Percentiles rank a stretch among this genome's conserved stretches.
Conservation (phyloP, 2,888 invertebrate species). For the Drosophila gaucha region DNA sequence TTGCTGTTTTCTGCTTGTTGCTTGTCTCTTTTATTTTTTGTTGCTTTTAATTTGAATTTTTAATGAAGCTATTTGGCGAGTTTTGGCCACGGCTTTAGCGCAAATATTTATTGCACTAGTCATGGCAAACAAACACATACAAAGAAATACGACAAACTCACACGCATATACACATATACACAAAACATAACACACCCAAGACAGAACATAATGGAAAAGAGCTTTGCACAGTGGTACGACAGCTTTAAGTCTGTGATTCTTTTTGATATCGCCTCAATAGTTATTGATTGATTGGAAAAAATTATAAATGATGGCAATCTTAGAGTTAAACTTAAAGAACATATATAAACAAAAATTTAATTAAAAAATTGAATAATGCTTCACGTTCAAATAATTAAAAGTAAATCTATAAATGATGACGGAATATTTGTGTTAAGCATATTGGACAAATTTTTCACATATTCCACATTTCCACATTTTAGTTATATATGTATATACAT, state of each 20-base stretch:
- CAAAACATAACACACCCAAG: conserved; percentile 37
- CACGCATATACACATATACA: conserved; percentile 17
- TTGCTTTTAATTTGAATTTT: conserved; percentile 64
- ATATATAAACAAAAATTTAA: too few species aligned
- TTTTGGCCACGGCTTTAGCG: conserved; percentile 64
- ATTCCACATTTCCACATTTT: neutral
- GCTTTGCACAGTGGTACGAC: conserved; percentile 61
- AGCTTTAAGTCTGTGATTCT: neutral
- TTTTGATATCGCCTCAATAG: neutral
- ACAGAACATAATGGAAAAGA: conserved; percentile 39
- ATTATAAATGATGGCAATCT: neutral
- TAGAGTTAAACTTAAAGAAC: neutral
- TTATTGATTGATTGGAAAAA: neutral
- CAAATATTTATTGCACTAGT: conserved; percentile 77
- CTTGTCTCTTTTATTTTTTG: conserved; percentile 38
- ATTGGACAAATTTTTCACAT: neutral
- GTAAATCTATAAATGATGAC: neutral
- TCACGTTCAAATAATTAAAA: neutral
- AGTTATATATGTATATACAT: neutral
- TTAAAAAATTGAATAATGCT: neutral
- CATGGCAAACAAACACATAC: conserved; percentile 54
- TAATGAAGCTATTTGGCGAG: conserved; percentile 72
- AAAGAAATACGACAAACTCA: conserved; percentile 22
- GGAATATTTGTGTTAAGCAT: neutral
- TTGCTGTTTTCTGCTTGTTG: conserved; percentile 31